Conservation (phyloP, 2,113 vertebrate genomes). For the Aviceda subcristata region DNA sequence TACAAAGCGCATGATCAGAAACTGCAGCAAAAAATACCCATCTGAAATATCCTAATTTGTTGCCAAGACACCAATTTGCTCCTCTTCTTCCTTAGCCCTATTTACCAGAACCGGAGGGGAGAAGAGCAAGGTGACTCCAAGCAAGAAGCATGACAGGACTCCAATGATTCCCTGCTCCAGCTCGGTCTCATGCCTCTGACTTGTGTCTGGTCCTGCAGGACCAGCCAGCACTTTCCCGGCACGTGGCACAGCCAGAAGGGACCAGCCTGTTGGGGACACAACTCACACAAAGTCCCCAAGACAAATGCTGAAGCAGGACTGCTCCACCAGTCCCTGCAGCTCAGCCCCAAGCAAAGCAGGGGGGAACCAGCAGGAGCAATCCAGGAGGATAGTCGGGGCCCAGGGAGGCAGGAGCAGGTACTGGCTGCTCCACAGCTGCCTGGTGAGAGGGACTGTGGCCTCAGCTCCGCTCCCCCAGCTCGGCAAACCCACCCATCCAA, state of each 20-base stretch:
- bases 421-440: background rate
- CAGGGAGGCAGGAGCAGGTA: background rate
- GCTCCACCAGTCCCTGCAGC: background rate
- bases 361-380: background rate
- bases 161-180: background rate
- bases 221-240: background rate
- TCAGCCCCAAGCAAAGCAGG: background rate
- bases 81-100: accelerated
- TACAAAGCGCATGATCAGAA: background rate
- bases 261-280: background rate
- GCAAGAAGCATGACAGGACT: background rate
- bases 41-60: background rate
- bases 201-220: background rate
- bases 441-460: accelerated
- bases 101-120: accelerated
- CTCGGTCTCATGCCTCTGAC: background rate
- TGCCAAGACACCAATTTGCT: background rate
- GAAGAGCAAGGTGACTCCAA: background rate
- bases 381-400: background rate
- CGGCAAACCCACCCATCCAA: accelerated
- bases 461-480: background rate
- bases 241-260: accelerated
- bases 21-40: accelerated
- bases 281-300: accelerated
- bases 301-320: background rate